phyloP scores from a whole-genome alignment of 2,113 vertebrate genomes.

The Oryzias celebensis region DNA sequence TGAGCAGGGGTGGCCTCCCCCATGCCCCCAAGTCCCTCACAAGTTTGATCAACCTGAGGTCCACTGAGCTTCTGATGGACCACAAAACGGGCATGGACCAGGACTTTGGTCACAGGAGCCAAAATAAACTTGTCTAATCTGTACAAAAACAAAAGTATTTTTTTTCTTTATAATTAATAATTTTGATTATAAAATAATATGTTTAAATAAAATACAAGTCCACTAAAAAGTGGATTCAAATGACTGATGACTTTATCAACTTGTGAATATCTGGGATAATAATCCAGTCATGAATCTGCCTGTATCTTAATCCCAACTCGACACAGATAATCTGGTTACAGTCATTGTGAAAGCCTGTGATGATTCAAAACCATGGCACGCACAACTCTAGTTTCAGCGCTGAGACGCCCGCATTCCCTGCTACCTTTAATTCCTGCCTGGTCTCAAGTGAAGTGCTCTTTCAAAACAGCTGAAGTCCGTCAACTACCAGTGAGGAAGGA shows the following conservation, averaged over 20 bases:
- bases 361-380: slow-evolving; percentile 61
- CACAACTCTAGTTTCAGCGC: slow-evolving; percentile 48
- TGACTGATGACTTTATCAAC: no score
- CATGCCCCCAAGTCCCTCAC: slow-evolving; percentile 72
- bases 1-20: slow-evolving; percentile 90
- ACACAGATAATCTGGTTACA: slow-evolving; percentile 21
- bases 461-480: slow-evolving; percentile 1
- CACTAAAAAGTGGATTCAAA: no score
- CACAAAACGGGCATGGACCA: slow-evolving; percentile 47
- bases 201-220: no score
- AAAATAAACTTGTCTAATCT: slow-evolving; percentile 6
- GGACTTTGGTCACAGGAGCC: slow-evolving; percentile 52
- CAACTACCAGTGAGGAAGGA: slow-evolving; percentile 8
- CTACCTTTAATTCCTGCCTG: slow-evolving; percentile 20
- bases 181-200: no score
- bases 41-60: slow-evolving; percentile 47
- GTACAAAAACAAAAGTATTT: no score
- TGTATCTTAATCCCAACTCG: no score
- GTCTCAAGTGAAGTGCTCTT: slow-evolving; percentile 6
- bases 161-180: no score
- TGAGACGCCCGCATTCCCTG: neutral
- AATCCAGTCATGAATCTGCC: no score
- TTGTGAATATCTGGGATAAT: no score
- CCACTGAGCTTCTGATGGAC: slow-evolving; percentile 45
- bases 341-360: slow-evolving; percentile 32